Evolutionary conservation across 2,113 vertebrate species (phyloP).

Genomic region (Donacobius atricapilla): DNA sequence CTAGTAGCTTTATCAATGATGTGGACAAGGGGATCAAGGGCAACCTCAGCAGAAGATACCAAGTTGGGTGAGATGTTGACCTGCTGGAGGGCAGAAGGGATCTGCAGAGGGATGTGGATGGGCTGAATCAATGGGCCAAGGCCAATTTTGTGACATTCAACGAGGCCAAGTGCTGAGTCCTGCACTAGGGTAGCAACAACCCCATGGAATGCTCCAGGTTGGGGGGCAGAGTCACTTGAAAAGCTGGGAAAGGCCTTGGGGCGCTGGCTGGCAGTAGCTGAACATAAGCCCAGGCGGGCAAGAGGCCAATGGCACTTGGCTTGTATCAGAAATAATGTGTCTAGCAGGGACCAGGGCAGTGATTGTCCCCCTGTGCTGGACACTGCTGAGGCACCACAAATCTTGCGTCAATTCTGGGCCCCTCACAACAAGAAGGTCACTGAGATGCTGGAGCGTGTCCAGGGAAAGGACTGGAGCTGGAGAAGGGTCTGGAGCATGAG

Average conservation of each 20-base stretch:
- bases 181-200: not conserved
- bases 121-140: not conserved
- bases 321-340: not conserved
- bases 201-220: not conserved
- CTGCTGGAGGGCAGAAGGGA: not conserved
- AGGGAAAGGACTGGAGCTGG: not conserved
- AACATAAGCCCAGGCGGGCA: not conserved
- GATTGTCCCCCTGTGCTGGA: not conserved
- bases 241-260: not conserved
- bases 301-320: not conserved
- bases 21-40: rapidly evolving
- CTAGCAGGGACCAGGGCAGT: not conserved
- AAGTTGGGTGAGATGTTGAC: rapidly evolving
- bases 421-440: not conserved
- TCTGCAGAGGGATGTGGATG: not conserved
- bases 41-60: not conserved
- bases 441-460: not conserved
- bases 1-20: not conserved
- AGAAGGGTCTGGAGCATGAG: not conserved
- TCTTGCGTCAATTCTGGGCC: not conserved
- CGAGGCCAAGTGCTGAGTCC: not conserved
- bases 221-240: not conserved
- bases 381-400: not conserved
- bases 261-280: not conserved
- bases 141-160: not conserved